Conservation (phyloP, 2,113 vertebrate species). For the Elaphurus davidianus region DNA sequence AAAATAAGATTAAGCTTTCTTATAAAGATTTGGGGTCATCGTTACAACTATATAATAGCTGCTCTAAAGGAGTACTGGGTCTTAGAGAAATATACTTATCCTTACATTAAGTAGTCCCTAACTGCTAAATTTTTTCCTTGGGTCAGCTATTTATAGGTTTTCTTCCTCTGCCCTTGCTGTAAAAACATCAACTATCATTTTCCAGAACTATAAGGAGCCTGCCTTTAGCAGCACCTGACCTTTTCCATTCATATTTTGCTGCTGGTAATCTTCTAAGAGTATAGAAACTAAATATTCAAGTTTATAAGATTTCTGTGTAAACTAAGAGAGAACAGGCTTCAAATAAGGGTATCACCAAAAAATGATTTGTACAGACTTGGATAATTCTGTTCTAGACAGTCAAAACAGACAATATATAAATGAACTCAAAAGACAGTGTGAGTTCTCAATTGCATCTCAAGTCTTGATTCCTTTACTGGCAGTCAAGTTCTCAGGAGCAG, state of each 20-base stretch:
- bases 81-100: not conserved
- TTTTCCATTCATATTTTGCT: conserved; percentile 35
- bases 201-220: not conserved
- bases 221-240: not conserved
- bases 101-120: not conserved
- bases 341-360: conserved; percentile 38
- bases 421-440: not conserved
- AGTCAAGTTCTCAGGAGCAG: conserved; percentile 18
- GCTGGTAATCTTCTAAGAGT: not conserved
- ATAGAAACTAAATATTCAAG: conserved; percentile 34
- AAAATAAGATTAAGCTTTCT: conserved; percentile 41
- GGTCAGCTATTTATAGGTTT: not conserved
- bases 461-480: not conserved
- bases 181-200: conserved; percentile 45
- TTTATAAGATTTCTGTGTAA: conserved; percentile 1
- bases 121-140: conserved; percentile 11
- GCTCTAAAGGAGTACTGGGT: not conserved
- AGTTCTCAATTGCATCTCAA: conserved; percentile 22
- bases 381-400: conserved; percentile 25
- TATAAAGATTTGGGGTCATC: conserved; percentile 22
- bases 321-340: conserved; percentile 10
- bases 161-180: conserved; percentile 2
- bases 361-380: not conserved
- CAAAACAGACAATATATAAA: not conserved
- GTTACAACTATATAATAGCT: conserved; percentile 4